These are phyloP conservation scores for Pyrgus malvae DNA, from an alignment of 2,888 invertebrate genomes.

Conservation along the genomic window DNA sequence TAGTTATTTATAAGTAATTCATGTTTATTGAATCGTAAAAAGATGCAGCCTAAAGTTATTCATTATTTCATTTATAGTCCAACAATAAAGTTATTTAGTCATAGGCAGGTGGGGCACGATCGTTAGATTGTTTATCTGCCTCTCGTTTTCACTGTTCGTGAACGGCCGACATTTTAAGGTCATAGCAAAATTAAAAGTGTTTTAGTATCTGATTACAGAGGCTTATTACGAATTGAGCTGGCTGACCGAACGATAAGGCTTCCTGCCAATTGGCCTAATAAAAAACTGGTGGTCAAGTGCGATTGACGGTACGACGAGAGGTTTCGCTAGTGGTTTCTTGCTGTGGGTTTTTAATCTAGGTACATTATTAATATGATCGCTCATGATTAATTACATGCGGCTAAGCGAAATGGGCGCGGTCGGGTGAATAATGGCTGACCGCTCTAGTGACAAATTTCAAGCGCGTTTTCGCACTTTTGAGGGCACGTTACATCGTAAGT, in stretches of 20 bases:
- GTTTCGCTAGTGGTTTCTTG: too few species aligned
- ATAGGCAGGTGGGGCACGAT: conserved; percentile 62
- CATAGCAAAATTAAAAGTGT: conserved; percentile 77
- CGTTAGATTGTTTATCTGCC: conserved; percentile 70
- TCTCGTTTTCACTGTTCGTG: conserved; percentile 75
- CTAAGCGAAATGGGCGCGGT: too few species aligned
- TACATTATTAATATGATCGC: too few species aligned
- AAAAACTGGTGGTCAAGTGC: not conserved
- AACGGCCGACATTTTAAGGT: conserved; percentile 74
- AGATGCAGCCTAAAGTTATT: not conserved
- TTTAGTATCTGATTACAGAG: conserved; percentile 75
- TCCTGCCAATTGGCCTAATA: conserved; percentile 44
- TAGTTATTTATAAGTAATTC: too few species aligned
- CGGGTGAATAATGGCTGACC: too few species aligned
- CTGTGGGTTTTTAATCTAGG: too few species aligned
- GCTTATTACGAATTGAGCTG: conserved; percentile 62
- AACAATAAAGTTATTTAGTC: conserved; percentile 55
- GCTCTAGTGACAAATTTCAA: too few species aligned
- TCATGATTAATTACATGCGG: too few species aligned
- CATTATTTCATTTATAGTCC: not conserved
- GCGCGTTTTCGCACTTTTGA: too few species aligned
- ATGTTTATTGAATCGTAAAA: too few species aligned
- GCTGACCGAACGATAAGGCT: conserved; percentile 52
- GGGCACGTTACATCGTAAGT: too few species aligned
- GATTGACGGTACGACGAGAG: not conserved